Evolutionary conservation across 1,140 invertebrate genomes (phyloP).

Genomic region (Aphaenogaster rudis): DNA sequence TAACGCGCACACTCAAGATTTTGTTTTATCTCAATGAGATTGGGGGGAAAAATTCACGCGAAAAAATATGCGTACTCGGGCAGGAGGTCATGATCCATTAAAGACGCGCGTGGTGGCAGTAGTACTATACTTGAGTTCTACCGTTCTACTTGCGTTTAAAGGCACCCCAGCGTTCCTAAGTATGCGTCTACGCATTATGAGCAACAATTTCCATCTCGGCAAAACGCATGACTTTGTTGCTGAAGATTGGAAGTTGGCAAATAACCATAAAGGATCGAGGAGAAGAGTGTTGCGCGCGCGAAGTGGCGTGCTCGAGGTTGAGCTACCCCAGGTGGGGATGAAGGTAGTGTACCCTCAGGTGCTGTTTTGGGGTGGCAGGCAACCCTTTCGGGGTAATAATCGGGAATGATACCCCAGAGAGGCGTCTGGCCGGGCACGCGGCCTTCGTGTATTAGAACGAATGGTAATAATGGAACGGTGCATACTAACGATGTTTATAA

Average conservation of each 20-base stretch:
- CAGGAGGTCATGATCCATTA: constrained; percentile 34
- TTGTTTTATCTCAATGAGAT: neutral
- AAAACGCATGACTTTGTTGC: constrained; percentile 53
- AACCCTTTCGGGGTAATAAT: constrained; percentile 86
- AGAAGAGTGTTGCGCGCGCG: constrained; percentile 30
- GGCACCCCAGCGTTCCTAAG: neutral
- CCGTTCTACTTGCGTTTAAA: neutral
- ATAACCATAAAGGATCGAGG: constrained; percentile 74
- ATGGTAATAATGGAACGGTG: constrained; percentile 82
- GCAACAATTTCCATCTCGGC: constrained; percentile 38
- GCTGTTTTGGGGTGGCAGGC: constrained; percentile 78
- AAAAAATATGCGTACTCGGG: constrained; percentile 37
- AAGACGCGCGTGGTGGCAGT: neutral
- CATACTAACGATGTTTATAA: constrained; percentile 80
- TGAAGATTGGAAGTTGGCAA: constrained; percentile 59
- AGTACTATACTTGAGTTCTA: neutral
- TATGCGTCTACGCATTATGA: neutral
- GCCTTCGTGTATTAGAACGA: constrained; percentile 83
- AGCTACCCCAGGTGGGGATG: constrained; percentile 49
- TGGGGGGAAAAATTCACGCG: neutral
- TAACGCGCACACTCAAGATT: neutral
- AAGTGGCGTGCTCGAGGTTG: constrained; percentile 43
- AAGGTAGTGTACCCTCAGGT: constrained; percentile 84
- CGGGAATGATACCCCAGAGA: constrained; percentile 85
- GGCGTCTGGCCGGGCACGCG: constrained; percentile 70